Conservation (phyloP, 2,797 vertebrate genomes). For the Argentina silus region DNA sequence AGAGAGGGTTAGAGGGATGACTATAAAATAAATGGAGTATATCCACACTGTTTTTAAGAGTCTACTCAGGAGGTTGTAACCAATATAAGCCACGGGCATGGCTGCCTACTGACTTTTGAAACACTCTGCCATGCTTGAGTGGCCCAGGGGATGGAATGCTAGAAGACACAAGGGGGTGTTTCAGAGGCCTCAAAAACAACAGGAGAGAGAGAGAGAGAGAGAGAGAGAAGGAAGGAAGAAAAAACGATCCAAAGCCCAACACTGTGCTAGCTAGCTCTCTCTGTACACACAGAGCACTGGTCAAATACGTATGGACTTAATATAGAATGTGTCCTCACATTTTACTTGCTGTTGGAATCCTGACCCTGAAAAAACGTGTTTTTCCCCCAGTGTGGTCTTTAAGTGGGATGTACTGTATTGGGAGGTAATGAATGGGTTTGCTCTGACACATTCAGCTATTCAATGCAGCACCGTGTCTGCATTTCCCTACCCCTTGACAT, state of each 20-base stretch:
- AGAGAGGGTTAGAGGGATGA: slow-evolving; percentile 44
- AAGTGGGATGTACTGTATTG: slow-evolving; percentile 24
- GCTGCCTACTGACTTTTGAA: slow-evolving; percentile 71
- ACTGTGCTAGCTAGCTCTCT: slow-evolving; percentile 29
- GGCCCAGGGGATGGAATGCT: slow-evolving; percentile 66
- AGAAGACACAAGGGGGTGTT: slow-evolving; percentile 75
- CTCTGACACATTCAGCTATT: too few relatives aligned
- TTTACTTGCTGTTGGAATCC: background rate
- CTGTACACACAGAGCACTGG: slow-evolving; percentile 49
- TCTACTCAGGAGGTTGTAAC: slow-evolving; percentile 59
- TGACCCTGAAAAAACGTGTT: background rate
- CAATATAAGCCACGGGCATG: slow-evolving; percentile 55
- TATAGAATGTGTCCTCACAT: slow-evolving; percentile 53
- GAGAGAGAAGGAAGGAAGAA: slow-evolving; percentile 32
- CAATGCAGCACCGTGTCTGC: too few relatives aligned
- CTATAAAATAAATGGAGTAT: slow-evolving; percentile 58
- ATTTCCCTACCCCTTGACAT: too few relatives aligned
- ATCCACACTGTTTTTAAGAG: slow-evolving; percentile 52
- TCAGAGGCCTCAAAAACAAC: slow-evolving; percentile 70
- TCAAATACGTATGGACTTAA: slow-evolving; percentile 76
- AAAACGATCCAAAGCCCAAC: background rate
- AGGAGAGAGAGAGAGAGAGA: background rate
- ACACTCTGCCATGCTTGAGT: slow-evolving; percentile 74
- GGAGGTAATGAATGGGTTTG: background rate
- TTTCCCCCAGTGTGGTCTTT: background rate